Evolutionary conservation across 2,888 invertebrate genomes (phyloP).

Genomic region (Lampropteryx suffumata): DNA sequence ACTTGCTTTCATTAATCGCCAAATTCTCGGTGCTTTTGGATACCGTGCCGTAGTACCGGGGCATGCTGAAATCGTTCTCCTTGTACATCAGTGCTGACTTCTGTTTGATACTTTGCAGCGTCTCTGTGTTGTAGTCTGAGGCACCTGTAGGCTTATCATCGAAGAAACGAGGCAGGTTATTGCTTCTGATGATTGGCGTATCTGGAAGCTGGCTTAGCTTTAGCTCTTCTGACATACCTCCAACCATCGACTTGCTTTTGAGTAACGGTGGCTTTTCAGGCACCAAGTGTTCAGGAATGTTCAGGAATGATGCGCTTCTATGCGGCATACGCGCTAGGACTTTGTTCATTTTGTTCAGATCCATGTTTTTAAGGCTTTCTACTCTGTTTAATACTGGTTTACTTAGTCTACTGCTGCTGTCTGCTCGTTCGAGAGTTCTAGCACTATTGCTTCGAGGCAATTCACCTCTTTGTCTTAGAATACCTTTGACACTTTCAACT

Average conservation of each 20-base stretch:
- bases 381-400: conserved; percentile 64
- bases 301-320: conserved; percentile 76
- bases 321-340: conserved; percentile 71
- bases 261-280: conserved; percentile 69
- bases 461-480: conserved; percentile 56
- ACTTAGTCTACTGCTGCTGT: conserved; percentile 54
- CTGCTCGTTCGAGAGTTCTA: conserved; percentile 63
- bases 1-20: conserved; percentile 73
- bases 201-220: conserved; percentile 72
- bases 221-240: conserved; percentile 61
- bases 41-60: conserved; percentile 81
- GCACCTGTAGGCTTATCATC: conserved; percentile 62
- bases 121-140: conserved; percentile 71
- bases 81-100: conserved; percentile 76
- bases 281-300: conserved; percentile 68
- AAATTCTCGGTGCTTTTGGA: conserved; percentile 52
- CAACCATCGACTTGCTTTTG: conserved; percentile 73
- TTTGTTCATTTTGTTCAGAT: conserved; percentile 69
- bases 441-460: conserved; percentile 67
- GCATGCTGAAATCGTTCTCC: conserved; percentile 84
- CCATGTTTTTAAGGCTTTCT: conserved; percentile 72
- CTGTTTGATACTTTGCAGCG: conserved; percentile 76
- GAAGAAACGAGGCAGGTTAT: conserved; percentile 74
- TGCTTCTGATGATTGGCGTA: conserved; percentile 76
- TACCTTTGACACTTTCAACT: conserved; percentile 73